phyloP scores from a whole-genome alignment of 30 jellyfish, hydroid and myxozoan species.

The Chironex yamaguchii region DNA sequence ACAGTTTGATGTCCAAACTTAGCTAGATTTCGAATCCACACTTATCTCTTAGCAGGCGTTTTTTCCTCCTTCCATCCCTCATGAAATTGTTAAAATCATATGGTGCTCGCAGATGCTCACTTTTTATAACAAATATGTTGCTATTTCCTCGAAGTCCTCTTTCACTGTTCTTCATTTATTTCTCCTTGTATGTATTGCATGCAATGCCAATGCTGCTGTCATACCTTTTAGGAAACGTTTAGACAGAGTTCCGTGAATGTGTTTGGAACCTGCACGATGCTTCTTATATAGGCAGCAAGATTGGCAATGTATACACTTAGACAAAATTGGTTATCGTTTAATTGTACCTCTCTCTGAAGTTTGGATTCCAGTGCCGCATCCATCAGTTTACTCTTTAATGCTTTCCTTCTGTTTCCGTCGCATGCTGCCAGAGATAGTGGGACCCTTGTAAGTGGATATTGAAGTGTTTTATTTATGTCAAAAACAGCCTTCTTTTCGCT shows the following conservation, averaged over 20 bases:
- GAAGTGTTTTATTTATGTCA: conserved; percentile 45
- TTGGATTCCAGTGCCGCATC: conserved; percentile 45
- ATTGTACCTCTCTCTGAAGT: conserved; percentile 28
- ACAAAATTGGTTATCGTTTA: conserved; percentile 8
- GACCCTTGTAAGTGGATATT: conserved; percentile 42
- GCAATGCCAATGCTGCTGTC: conserved; percentile 30
- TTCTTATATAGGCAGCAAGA: conserved; percentile 32
- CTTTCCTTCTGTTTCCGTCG: conserved; percentile 48
- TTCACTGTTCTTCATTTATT: conserved; percentile 35
- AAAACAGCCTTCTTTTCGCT: conserved; percentile 40
- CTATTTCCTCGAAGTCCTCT: conserved; percentile 46
- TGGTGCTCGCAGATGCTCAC: conserved; percentile 36
- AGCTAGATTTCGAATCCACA: conserved; percentile 15
- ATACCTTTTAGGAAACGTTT: conserved; percentile 26
- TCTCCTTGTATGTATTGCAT: conserved; percentile 39
- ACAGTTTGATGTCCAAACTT: conserved; percentile 29
- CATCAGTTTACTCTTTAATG: conserved; percentile 47
- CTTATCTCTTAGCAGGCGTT: conserved; percentile 5
- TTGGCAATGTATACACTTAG: conserved; percentile 37
- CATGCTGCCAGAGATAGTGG: conserved; percentile 48
- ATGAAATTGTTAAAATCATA: conserved; percentile 37
- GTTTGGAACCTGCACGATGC: conserved; percentile 40
- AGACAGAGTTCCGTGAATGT: conserved; percentile 43
- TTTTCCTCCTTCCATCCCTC: conserved; percentile 41
- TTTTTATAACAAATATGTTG: conserved; percentile 37